A percentile compares a stretch with the other conserved stretches of the same genome.
Evolutionary conservation across 1,140 invertebrate genomes (phyloP).

Genomic region (Drosophila bocki): DNA sequence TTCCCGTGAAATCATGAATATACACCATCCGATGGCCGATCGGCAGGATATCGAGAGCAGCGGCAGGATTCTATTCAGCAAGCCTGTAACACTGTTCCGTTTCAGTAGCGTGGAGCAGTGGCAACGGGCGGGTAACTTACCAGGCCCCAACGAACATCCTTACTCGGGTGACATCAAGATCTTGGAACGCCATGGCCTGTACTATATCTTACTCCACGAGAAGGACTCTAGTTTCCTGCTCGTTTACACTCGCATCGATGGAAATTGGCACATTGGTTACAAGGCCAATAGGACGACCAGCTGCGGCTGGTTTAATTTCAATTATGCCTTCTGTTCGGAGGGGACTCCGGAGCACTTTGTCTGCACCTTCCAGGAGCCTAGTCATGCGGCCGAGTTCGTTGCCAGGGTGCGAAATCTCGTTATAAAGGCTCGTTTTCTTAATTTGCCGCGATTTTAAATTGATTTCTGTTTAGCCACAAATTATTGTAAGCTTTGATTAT

Average conservation of each 20-base stretch:
- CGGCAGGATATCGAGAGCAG: slow-evolving; percentile 2
- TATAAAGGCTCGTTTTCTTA: not conserved
- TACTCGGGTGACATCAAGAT: slow-evolving; percentile 39
- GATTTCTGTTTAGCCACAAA: slow-evolving; percentile 14
- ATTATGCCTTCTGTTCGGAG: slow-evolving; percentile 37
- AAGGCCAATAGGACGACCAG: slow-evolving; percentile 20
- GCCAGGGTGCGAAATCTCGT: slow-evolving; percentile 14
- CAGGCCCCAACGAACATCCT: no score
- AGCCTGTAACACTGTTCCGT: slow-evolving; percentile 17
- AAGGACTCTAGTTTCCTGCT: slow-evolving; percentile 21
- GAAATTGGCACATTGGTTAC: slow-evolving; percentile 34
- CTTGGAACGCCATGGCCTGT: slow-evolving; percentile 8
- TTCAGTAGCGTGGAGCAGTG: slow-evolving; percentile 32
- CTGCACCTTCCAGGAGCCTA: slow-evolving; percentile 36
- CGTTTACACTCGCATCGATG: slow-evolving; percentile 31
- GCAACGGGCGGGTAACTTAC: slow-evolving; percentile 19
- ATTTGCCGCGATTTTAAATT: slow-evolving; percentile 3
- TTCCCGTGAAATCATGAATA: not conserved
- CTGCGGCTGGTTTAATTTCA: slow-evolving; percentile 43
- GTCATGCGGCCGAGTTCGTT: slow-evolving; percentile 39
- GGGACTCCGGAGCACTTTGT: slow-evolving; percentile 36
- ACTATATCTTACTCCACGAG: slow-evolving; percentile 46
- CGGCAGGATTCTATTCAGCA: slow-evolving; percentile 25
- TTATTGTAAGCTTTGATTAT: slow-evolving; percentile 29
- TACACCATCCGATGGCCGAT: not conserved